Evolutionary conservation across 2,113 vertebrate genomes (phyloP).

Genomic region (Laticauda laticaudata): DNA sequence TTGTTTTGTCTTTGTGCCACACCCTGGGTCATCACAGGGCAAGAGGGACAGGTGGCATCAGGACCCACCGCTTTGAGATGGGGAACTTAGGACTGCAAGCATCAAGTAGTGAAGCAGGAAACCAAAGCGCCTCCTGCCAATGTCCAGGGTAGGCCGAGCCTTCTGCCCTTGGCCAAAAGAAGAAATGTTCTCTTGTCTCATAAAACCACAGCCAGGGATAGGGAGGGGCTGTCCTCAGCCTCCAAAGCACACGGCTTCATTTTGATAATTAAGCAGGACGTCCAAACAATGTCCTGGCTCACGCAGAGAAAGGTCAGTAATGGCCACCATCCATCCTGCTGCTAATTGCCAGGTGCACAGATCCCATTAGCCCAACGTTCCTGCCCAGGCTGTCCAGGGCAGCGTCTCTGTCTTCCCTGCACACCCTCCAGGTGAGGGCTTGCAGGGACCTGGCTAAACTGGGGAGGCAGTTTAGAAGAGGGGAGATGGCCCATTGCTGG

Average conservation of each 20-base stretch:
- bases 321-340: slow-evolving; percentile 49
- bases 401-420: slow-evolving; percentile 26
- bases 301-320: slow-evolving; percentile 60
- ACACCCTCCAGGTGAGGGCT: neutral
- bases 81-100: slow-evolving; percentile 40
- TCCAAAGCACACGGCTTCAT: slow-evolving; percentile 41
- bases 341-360: slow-evolving; percentile 63
- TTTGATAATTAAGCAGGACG: slow-evolving; percentile 60
- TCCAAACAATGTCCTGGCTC: slow-evolving; percentile 57
- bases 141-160: slow-evolving; percentile 25
- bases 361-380: slow-evolving; percentile 59
- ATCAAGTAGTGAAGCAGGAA: slow-evolving; percentile 72
- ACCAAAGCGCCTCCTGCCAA: slow-evolving; percentile 66
- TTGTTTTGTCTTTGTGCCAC: too few relatives aligned
- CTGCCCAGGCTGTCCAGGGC: slow-evolving; percentile 34
- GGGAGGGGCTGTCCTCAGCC: slow-evolving; percentile 47
- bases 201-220: slow-evolving; percentile 59
- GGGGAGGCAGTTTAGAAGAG: neutral
- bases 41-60: neutral
- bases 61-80: neutral
- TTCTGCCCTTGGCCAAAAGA: slow-evolving; percentile 55
- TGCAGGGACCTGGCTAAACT: neutral
- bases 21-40: too few relatives aligned
- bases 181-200: slow-evolving; percentile 54
- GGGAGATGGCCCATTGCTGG: neutral